These are phyloP conservation scores for Elaphurus davidianus DNA, from an alignment of 2,113 vertebrate species.

Conservation along the genomic window DNA sequence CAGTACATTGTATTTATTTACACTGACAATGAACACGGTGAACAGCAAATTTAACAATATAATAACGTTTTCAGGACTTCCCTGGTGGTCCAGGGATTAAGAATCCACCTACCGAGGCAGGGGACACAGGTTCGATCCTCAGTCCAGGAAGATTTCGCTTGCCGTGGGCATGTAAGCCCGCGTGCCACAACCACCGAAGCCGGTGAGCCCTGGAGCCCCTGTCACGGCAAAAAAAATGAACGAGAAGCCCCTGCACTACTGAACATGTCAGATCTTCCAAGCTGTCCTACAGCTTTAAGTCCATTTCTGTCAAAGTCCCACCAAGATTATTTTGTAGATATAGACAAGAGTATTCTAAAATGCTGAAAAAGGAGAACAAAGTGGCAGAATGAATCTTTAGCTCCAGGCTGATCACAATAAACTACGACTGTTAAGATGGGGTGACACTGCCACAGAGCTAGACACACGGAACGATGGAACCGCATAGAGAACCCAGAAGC, in stretches of 20 bases:
- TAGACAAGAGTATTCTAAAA: background rate
- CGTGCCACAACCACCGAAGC: rapidly evolving
- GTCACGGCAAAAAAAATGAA: background rate
- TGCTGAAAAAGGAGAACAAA: background rate
- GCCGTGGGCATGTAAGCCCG: rapidly evolving
- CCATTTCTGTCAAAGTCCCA: background rate
- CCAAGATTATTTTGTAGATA: background rate
- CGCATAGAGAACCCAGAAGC: background rate
- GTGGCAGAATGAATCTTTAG: background rate
- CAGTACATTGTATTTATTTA: background rate
- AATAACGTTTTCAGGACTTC: background rate
- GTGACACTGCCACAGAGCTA: background rate
- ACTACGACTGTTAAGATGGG: background rate
- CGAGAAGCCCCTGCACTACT: background rate
- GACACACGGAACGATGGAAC: background rate
- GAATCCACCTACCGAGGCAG: background rate
- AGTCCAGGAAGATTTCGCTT: background rate
- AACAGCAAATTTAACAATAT: background rate
- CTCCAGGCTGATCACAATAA: background rate
- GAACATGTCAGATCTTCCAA: background rate
- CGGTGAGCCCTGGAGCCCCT: rapidly evolving
- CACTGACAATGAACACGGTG: background rate
- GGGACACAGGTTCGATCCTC: background rate
- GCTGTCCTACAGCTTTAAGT: background rate
- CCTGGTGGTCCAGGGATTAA: background rate